Evolutionary conservation across 2,113 vertebrate genomes (phyloP).

Genomic region (Perccottus glenii): DNA sequence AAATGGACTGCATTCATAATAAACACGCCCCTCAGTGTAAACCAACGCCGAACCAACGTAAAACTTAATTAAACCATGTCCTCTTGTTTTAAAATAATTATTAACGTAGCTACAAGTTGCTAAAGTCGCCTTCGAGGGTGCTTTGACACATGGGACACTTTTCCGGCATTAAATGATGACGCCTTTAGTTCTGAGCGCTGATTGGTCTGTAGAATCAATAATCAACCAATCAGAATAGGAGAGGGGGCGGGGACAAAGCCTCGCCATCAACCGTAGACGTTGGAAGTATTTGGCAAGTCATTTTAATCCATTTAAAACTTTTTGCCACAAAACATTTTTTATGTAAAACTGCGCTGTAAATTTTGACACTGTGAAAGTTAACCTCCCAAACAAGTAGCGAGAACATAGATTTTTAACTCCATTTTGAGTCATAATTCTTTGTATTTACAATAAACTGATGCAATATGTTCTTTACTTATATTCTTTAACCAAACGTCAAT

Average conservation of each 20-base stretch:
- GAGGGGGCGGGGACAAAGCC: constrained; percentile 1
- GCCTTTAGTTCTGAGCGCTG: rapidly evolving
- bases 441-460: too few relatives aligned
- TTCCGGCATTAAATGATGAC: constrained; percentile 70
- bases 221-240: constrained; percentile 30
- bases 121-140: not conserved
- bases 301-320: constrained; percentile 37
- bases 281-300: constrained; percentile 82
- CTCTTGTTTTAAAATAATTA: rapidly evolving
- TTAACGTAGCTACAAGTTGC: not conserved
- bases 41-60: not conserved
- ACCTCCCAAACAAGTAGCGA: too few relatives aligned
- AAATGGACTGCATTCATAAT: constrained; percentile 54
- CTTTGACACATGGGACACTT: constrained; percentile 36
- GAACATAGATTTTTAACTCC: too few relatives aligned
- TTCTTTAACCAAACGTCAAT: too few relatives aligned
- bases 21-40: constrained; percentile 2
- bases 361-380: too few relatives aligned
- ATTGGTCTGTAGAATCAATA: constrained; percentile 20
- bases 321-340: too few relatives aligned
- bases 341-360: too few relatives aligned
- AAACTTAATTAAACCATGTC: not conserved
- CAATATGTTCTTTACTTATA: not conserved
- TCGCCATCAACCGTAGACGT: rapidly evolving
- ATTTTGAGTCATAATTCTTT: too few relatives aligned